Conservation (phyloP, 2,888 invertebrate species). For the Ephialtes manifestator region DNA sequence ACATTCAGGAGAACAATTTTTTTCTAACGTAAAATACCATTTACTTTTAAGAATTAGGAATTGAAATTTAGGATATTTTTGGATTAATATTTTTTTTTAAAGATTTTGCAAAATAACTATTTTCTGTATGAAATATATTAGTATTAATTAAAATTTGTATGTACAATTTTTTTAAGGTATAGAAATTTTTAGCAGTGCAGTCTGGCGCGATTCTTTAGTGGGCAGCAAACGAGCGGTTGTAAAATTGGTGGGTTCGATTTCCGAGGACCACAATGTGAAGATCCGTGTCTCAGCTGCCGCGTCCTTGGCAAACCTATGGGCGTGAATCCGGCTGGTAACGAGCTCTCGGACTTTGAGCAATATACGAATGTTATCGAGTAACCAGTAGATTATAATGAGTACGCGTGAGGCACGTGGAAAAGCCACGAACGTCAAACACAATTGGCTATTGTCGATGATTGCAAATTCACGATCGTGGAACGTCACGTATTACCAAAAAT, state of each 20-base stretch:
- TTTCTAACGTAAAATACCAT: too few species aligned
- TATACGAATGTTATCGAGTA: constrained; percentile 2
- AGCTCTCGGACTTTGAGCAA: constrained; percentile 22
- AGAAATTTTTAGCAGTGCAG: not conserved
- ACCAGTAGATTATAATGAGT: not conserved
- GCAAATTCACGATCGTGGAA: not conserved
- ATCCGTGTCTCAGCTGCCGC: constrained; percentile 16
- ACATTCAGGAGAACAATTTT: too few species aligned
- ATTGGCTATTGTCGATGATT: not conserved
- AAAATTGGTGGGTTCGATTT: not conserved
- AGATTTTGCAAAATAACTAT: too few species aligned
- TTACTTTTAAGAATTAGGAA: too few species aligned
- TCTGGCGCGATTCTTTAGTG: not conserved
- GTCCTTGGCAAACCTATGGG: constrained; percentile 2
- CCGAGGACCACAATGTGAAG: constrained; percentile 5
- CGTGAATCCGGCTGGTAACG: constrained; percentile 20
- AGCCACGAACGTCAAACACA: not conserved
- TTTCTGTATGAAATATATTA: too few species aligned
- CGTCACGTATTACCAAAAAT: not conserved
- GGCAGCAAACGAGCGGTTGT: not conserved
- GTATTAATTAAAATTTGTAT: too few species aligned
- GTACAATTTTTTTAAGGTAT: too few species aligned
- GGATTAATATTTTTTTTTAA: too few species aligned
- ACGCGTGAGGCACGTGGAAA: not conserved
- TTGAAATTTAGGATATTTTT: too few species aligned